Percentiles rank a stretch among this genome's conserved stretches.
phyloP scores from a whole-genome alignment of 2,888 invertebrate species.

The Lasioglossum figueresi region DNA sequence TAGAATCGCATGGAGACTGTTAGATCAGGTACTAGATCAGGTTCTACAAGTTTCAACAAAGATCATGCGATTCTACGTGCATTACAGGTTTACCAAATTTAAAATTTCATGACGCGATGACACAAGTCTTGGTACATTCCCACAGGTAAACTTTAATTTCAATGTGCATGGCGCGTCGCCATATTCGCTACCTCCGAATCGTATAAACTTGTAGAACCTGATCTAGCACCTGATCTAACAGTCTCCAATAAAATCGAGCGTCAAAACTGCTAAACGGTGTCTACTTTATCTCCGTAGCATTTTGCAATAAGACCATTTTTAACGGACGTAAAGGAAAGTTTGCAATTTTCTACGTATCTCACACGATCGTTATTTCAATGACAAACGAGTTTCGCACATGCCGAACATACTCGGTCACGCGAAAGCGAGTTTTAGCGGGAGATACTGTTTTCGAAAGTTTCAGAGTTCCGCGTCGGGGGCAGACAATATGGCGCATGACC shows the following conservation, averaged over 20 bases:
- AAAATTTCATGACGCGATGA: too few relatives aligned
- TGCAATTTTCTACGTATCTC: neutral
- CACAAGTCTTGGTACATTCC: too few relatives aligned
- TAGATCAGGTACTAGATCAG: too few relatives aligned
- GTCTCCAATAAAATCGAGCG: neutral
- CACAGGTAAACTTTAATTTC: too few relatives aligned
- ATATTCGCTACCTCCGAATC: too few relatives aligned
- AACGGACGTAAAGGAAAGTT: neutral
- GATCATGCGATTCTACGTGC: too few relatives aligned
- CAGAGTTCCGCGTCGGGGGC: neutral
- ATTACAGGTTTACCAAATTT: too few relatives aligned
- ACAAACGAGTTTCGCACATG: neutral
- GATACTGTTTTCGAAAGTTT: neutral
- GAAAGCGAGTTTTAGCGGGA: neutral
- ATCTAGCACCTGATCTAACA: neutral
- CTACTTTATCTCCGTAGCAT: neutral
- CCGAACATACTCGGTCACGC: neutral
- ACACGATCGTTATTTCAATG: neutral
- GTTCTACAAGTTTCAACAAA: too few relatives aligned
- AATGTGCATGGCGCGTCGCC: too few relatives aligned
- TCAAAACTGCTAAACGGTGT: neutral
- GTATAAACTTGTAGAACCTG: neutral
- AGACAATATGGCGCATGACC: neutral
- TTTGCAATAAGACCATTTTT: neutral
- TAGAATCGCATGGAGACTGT: too few relatives aligned